A percentile compares a stretch with the other conserved stretches of the same genome.
phyloP scores from a whole-genome alignment of 2,797 vertebrate genomes.

The Sternarchorhynchus goeldii region DNA sequence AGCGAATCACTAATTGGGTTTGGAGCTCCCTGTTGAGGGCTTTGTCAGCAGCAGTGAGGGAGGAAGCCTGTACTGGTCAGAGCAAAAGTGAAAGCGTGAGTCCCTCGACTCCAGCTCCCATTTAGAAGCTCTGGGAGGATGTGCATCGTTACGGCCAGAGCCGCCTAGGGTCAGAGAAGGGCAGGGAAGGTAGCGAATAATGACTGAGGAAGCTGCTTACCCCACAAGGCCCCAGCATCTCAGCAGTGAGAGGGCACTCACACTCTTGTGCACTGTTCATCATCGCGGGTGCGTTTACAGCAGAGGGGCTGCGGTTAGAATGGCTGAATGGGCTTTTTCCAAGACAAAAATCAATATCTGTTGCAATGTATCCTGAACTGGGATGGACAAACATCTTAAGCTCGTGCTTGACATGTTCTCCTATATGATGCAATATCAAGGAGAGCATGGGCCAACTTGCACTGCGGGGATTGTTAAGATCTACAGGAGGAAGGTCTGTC shows the following conservation, averaged over 20 bases:
- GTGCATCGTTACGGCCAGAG: slow-evolving; percentile 29
- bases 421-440: too few species aligned
- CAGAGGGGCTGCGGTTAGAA: background rate
- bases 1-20: slow-evolving; percentile 64
- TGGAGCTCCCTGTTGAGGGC: slow-evolving; percentile 43
- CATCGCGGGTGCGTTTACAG: background rate
- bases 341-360: too few species aligned
- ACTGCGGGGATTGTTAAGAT: background rate
- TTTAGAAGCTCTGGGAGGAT: slow-evolving; percentile 9
- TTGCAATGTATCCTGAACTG: too few species aligned
- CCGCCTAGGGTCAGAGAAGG: slow-evolving; percentile 32
- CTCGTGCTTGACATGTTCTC: too few species aligned
- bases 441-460: background rate
- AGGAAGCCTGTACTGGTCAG: slow-evolving; percentile 26
- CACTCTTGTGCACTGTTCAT: slow-evolving; percentile 7
- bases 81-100: slow-evolving; percentile 21
- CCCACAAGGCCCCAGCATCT: slow-evolving; percentile 6
- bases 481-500: background rate
- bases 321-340: too few species aligned
- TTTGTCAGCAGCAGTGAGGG: slow-evolving; percentile 56
- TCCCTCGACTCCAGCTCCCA: slow-evolving; percentile 28
- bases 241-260: background rate
- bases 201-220: slow-evolving; percentile 33
- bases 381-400: too few species aligned
- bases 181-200: slow-evolving; percentile 33